Evolutionary conservation across 2,888 invertebrate species (phyloP), one percentile per base, ranked within the genome.

Genomic region (Phasia obesa): DNA sequence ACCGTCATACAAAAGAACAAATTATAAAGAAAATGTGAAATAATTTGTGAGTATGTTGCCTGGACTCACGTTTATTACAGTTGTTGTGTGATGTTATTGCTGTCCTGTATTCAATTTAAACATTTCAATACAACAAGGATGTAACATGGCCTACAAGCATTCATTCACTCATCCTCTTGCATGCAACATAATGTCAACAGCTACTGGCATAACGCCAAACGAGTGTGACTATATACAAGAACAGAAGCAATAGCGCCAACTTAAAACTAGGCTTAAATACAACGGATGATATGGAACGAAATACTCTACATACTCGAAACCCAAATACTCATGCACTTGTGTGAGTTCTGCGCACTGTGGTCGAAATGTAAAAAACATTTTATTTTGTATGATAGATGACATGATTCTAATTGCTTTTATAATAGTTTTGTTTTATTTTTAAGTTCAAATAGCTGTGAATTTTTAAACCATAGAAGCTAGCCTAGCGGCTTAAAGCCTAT

Each of bases 121-220:
- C 70, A 53, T 51, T 65, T 74, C 69, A 77, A 77, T 55, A 60
- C 65, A 64, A 64, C 53, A 31, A 49, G 13, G 51, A 74, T 27
- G 57, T 27, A 21, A 42, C 19, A 27, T 25, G 27, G 44, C 47
- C 49, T 23, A 21, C 47, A 55, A 21, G 60, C 59, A 73, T 44
- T 31, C 51, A 21, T 44, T 44, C n/a, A 25, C 23, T 4, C 57
- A 44, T 53, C 44, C 64, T 53, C 31, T 64, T 44, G 15, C 57
- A 35, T 57, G 67, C 27, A 78, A 67, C 62, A 84, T 75, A 59
- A 81, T 81, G 75, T 78, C 81, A 84, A 81, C 84, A 84, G 74
- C 84, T 77, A 59, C 67, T 85, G 85, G 85, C 84, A 81, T 69
- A 57, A 74, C 83, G 84, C 85, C 85, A 86, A 77, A 64, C 81